phyloP scores from a whole-genome alignment of 2,113 vertebrate genomes.

The Kobus ellipsiprymnus region DNA sequence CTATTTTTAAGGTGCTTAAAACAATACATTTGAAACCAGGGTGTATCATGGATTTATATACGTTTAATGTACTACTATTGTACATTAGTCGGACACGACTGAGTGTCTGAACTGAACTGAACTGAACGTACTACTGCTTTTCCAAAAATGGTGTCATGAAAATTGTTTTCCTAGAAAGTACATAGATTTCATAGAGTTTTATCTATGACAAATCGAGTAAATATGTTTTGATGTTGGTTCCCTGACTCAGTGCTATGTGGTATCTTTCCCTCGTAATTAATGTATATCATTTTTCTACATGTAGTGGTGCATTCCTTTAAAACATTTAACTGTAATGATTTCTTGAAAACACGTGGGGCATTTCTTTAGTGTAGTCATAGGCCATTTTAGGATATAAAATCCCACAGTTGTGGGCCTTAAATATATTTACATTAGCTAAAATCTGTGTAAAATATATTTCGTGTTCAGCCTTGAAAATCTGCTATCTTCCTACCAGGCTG shows the following conservation, averaged over 20 bases:
- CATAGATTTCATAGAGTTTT: neutral
- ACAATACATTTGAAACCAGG: neutral
- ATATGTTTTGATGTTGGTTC: neutral
- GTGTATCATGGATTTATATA: neutral
- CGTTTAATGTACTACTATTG: neutral
- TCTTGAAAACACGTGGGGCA: neutral
- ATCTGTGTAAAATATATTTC: neutral
- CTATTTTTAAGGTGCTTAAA: neutral
- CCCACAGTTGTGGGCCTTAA: neutral
- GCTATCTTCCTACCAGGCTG: neutral
- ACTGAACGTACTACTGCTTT: neutral
- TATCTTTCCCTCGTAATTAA: neutral
- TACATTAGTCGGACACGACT: too few relatives aligned
- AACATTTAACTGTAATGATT: neutral
- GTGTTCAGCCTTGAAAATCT: neutral
- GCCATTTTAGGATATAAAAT: slow-evolving; percentile 1
- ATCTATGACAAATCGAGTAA: neutral
- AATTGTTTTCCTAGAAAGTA: neutral
- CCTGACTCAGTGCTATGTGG: neutral
- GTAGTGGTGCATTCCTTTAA: neutral
- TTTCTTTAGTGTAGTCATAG: neutral
- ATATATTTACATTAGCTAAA: neutral
- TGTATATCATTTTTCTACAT: neutral
- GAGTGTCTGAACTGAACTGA: too few relatives aligned
- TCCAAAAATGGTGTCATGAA: neutral